Evolutionary conservation across 2,797 vertebrate genomes (phyloP).

Genomic region (Thripadectes ignobilis): DNA sequence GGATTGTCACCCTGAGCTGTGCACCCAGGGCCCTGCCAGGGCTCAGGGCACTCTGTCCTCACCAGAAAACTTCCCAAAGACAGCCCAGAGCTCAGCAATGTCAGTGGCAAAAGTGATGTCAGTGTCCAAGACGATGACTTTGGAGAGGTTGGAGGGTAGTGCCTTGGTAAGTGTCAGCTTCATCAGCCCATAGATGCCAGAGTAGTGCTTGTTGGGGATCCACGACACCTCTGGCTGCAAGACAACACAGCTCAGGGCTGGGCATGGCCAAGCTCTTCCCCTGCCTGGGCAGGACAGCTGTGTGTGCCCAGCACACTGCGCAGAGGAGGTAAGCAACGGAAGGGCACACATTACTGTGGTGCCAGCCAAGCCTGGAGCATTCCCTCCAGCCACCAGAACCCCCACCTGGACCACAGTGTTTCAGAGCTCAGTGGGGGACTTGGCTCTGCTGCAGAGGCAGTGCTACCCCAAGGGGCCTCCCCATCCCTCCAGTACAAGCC

Average conservation of each 20-base stretch:
- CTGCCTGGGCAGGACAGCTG: fast-evolving
- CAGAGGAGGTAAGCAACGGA: background rate
- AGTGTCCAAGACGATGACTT: slow-evolving; percentile 95
- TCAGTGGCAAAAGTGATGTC: slow-evolving; percentile 97
- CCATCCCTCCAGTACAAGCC: background rate
- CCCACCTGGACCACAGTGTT: background rate
- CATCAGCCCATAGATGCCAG: slow-evolving; percentile 96
- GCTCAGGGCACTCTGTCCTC: background rate
- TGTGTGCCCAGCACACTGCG: fast-evolving
- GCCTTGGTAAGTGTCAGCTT: slow-evolving; percentile 92
- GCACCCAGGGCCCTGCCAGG: background rate
- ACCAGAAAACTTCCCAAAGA: slow-evolving; percentile 95
- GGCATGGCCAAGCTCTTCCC: background rate
- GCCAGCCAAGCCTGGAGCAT: background rate
- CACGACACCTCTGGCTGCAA: slow-evolving; percentile 92
- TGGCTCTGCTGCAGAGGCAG: background rate
- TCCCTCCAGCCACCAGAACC: background rate
- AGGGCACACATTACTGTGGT: background rate
- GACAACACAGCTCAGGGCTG: background rate
- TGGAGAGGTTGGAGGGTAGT: slow-evolving; percentile 87
- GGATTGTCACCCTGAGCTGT: background rate
- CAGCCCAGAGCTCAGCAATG: slow-evolving; percentile 95
- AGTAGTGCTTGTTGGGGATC: slow-evolving; percentile 99
- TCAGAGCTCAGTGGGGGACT: background rate
- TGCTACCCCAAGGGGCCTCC: background rate